Conservation (phyloP, 2,888 invertebrate genomes). For the Cheilosia impressa region DNA sequence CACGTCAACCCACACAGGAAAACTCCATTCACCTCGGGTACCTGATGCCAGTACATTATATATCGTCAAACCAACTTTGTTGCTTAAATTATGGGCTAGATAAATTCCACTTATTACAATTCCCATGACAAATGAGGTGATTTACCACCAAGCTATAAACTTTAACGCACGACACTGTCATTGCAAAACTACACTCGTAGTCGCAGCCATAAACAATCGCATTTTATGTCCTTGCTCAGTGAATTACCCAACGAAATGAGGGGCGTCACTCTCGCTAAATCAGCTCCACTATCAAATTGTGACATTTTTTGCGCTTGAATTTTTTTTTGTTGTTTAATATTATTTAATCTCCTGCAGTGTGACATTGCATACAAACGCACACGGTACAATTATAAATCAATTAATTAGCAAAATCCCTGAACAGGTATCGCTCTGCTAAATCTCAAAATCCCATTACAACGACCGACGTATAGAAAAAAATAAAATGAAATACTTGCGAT, state of each 20-base stretch:
- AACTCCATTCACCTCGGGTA: too few relatives aligned
- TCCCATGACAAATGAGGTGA: slow-evolving; percentile 26
- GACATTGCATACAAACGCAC: slow-evolving; percentile 29
- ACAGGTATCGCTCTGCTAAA: slow-evolving; percentile 37
- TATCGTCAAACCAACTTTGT: background rate
- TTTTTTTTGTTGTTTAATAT: background rate
- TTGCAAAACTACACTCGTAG: slow-evolving; percentile 3
- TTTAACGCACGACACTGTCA: background rate
- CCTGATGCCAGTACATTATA: background rate
- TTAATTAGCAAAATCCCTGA: slow-evolving; percentile 65
- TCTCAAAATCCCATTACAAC: slow-evolving; percentile 10
- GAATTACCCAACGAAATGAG: slow-evolving; percentile 10
- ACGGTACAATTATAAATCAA: slow-evolving; percentile 56
- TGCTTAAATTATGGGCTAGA: slow-evolving; percentile 16
- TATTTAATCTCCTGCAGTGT: slow-evolving; percentile 20
- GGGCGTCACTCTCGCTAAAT: background rate
- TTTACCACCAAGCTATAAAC: slow-evolving; percentile 24
- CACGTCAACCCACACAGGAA: too few relatives aligned
- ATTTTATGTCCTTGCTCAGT: slow-evolving; percentile 30
- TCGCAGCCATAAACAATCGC: slow-evolving; percentile 3
- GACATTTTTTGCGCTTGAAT: background rate
- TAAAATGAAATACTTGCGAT: background rate
- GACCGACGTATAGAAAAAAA: slow-evolving; percentile 4
- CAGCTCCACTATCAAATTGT: background rate
- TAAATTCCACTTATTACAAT: slow-evolving; percentile 16